phyloP scores from a whole-genome alignment of 2,888 invertebrate species.

The Tetanocera ferruginea region DNA sequence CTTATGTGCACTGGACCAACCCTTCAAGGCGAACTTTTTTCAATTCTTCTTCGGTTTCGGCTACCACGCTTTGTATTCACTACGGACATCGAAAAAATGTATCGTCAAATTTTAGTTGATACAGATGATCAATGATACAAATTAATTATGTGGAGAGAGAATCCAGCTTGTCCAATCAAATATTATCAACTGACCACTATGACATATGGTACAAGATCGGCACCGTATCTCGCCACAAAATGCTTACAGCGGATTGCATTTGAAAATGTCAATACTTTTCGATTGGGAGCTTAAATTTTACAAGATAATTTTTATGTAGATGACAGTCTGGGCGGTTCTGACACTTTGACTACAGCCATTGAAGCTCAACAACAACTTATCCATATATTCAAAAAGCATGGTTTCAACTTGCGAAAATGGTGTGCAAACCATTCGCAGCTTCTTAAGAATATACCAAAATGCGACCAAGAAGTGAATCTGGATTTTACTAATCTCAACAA shows the following conservation, averaged over 20 bases:
- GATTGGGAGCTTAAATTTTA: not conserved
- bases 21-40: not conserved
- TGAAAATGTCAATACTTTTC: not conserved
- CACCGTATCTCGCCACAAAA: not conserved
- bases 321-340: no score
- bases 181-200: not conserved
- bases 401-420: no score
- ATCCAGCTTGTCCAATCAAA: no score
- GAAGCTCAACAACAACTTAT: not conserved
- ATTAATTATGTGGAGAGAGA: no score
- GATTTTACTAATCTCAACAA: no score
- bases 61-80: not conserved
- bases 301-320: not conserved
- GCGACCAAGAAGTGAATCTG: not conserved
- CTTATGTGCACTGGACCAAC: not conserved
- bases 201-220: not conserved
- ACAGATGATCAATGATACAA: no score
- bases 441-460: not conserved
- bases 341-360: not conserved
- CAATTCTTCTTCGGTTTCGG: not conserved
- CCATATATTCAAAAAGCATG: not conserved
- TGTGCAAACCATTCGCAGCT: not conserved
- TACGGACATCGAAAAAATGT: not conserved
- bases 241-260: not conserved
- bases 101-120: no score